Evolutionary conservation across 2,113 vertebrate species (phyloP), one percentile per base, ranked within the genome.

Genomic region (Tauraco erythrolophus): DNA sequence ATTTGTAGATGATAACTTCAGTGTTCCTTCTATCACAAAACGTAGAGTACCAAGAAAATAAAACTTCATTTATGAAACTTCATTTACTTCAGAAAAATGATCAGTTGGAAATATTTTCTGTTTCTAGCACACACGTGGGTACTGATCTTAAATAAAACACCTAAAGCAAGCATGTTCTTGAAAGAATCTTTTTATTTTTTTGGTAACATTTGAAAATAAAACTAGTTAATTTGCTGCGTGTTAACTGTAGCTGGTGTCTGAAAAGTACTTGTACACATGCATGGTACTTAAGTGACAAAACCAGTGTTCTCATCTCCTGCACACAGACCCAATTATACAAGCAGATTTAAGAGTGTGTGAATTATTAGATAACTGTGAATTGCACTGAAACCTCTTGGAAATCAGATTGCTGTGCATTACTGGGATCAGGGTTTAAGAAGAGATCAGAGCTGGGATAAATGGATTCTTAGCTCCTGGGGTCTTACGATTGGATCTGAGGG

Each of bases 41-140:
- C 3, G 0, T 0, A 31, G 43, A 72, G 6, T 62, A 74, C 37
- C 3, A 28, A 78, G 80, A 75, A 81, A 80, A 78, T 65, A 74
- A 92, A 94, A 35, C n/a, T 84, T 80, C 4, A 37, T 91, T 94
- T 94, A 45, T n/a, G n/a, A 92, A 94, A 35, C n/a, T 84, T 80
- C 4, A 37, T 91, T 94, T 94, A 45, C 56, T 84, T 92, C 17
- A 88, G 66, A 69, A 79, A 79, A 88, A 85, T 68, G 10, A 43
- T 45, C 9, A 45, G 10, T 71, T 85, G 23, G 25, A 94, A 89
- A 39, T 79, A 46, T 15, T 80, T 95, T 58, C 41, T 78, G 11
- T 75, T 95, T 92, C 33, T 60, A 56, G 25, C 9, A 5, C 48
- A 54, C 11, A 6, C 22, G 4, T 62, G 28, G 78, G 51, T 84